Evolutionary conservation across 1,140 invertebrate genomes (phyloP).

Genomic region (Tyrophagus putrescentiae): DNA sequence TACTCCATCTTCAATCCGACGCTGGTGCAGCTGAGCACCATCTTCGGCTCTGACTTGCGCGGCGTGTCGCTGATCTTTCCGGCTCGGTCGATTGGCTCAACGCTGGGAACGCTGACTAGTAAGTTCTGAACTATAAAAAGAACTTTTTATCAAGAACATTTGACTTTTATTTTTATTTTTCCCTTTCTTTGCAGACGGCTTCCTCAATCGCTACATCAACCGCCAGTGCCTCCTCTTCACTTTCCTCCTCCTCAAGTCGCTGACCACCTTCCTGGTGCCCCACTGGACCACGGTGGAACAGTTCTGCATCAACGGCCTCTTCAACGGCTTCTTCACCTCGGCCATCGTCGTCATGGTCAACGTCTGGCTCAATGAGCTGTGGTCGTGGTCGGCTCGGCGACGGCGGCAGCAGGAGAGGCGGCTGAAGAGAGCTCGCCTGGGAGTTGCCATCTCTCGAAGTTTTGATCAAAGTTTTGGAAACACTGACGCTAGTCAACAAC

Average conservation of each 20-base stretch:
- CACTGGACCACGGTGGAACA: conserved; percentile 12
- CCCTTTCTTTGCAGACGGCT: neutral
- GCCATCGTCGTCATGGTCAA: conserved; percentile 16
- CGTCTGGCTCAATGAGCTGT: conserved; percentile 19
- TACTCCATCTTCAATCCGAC: conserved; percentile 17
- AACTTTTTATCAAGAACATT: neutral
- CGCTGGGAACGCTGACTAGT: conserved; percentile 8
- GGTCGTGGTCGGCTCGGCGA: conserved; percentile 1
- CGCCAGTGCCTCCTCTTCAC: conserved; percentile 4
- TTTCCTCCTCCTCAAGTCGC: conserved; percentile 8
- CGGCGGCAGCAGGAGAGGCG: neutral
- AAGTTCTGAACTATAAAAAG: conserved; percentile 9
- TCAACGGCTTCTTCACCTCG: conserved; percentile 19
- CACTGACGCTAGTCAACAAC: neutral
- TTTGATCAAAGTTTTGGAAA: neutral
- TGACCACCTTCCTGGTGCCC: conserved; percentile 12
- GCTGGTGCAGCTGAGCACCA: neutral
- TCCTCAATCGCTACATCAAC: conserved; percentile 5
- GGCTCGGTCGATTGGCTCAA: neutral
- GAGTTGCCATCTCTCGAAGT: neutral
- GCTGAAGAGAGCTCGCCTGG: neutral
- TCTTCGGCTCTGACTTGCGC: neutral
- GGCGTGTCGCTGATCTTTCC: conserved; percentile 15
- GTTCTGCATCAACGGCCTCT: conserved; percentile 13
- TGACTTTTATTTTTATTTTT: neutral